A percentile compares a stretch with the other conserved stretches of the same genome.
Evolutionary conservation across 2,888 invertebrate genomes (phyloP).

Genomic region (Cerastis rubricosa): DNA sequence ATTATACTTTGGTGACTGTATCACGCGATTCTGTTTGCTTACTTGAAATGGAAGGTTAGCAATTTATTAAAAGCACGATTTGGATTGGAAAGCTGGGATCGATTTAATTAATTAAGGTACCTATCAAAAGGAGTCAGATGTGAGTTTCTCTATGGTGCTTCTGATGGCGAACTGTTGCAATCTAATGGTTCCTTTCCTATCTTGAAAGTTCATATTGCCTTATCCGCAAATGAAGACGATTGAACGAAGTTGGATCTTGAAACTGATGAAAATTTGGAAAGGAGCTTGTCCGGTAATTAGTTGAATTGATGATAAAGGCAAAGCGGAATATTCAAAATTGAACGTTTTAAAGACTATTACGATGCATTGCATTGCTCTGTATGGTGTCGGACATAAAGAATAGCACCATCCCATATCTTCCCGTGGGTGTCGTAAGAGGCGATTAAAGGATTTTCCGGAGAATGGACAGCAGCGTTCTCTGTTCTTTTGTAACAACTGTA

Average conservation of each 20-base stretch:
- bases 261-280: conserved; percentile 23
- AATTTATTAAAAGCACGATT: conserved; percentile 10
- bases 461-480: too few species aligned
- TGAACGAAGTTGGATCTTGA: conserved; percentile 7
- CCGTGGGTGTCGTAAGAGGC: too few species aligned
- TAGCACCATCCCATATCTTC: too few species aligned
- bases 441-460: too few species aligned
- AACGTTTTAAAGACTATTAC: not conserved
- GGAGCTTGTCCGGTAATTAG: not conserved
- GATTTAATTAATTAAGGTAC: conserved; percentile 19
- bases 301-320: conserved; percentile 6
- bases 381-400: too few species aligned
- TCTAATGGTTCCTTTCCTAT: conserved; percentile 7
- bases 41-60: conserved; percentile 16
- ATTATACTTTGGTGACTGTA: conserved; percentile 18
- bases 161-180: conserved; percentile 31
- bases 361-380: too few species aligned
- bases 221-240: conserved; percentile 2
- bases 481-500: too few species aligned
- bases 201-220: conserved; percentile 31
- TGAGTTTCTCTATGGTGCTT: conserved; percentile 6
- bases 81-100: not conserved
- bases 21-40: conserved; percentile 35
- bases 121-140: not conserved
- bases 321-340: not conserved